Evolutionary conservation across 2,797 vertebrate species (phyloP).

Genomic region (Pantherophis vulpinus): DNA sequence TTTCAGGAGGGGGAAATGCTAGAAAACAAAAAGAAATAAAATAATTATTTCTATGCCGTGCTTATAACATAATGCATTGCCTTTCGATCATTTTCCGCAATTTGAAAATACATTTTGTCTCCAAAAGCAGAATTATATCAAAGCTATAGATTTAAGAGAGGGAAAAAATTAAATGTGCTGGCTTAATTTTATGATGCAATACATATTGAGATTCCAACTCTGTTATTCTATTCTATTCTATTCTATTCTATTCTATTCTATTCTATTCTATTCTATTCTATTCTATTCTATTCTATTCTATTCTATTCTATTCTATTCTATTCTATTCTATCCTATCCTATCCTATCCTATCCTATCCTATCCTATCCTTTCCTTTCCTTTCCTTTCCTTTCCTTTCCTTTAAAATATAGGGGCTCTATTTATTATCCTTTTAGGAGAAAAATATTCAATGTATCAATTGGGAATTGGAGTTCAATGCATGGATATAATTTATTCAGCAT

Average conservation of each 20-base stretch:
- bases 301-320: accelerated
- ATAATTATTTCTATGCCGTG: neutral
- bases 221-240: too few species aligned
- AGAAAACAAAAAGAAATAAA: neutral
- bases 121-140: neutral
- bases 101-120: neutral
- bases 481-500: neutral
- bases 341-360: too few species aligned
- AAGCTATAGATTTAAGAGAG: neutral
- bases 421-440: neutral
- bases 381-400: too few species aligned
- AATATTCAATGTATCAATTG: neutral
- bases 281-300: too few species aligned
- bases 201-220: neutral
- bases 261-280: too few species aligned
- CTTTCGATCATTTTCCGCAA: neutral
- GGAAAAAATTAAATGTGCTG: neutral
- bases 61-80: neutral
- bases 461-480: neutral
- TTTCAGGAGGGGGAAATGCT: neutral
- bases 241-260: too few species aligned
- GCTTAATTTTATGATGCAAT: neutral
- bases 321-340: too few species aligned
- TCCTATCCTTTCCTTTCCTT: too few species aligned
- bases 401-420: neutral